Evolutionary conservation across 1,140 invertebrate species (phyloP).

Genomic region (Aphelenchoides besseyi): DNA sequence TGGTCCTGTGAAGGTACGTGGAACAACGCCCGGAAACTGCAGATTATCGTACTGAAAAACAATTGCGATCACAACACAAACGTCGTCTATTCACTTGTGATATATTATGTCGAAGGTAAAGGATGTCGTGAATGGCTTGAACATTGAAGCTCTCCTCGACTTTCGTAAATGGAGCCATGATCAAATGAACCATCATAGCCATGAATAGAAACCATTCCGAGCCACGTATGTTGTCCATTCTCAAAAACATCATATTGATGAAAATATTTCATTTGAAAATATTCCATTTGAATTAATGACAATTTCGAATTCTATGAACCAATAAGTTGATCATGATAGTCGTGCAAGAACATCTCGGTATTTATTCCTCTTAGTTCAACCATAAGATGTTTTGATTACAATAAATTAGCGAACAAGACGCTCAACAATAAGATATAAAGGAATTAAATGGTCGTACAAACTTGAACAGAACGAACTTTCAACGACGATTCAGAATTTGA

Average conservation of each 20-base stretch:
- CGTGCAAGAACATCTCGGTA: too few relatives aligned
- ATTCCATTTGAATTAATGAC: too few relatives aligned
- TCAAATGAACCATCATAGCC: constrained; percentile 70
- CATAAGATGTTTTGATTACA: too few relatives aligned
- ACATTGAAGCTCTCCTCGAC: constrained; percentile 99
- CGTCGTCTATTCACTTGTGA: constrained; percentile 70
- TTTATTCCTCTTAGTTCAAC: too few relatives aligned
- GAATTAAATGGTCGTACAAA: too few relatives aligned
- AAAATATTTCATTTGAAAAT: too few relatives aligned
- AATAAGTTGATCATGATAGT: too few relatives aligned
- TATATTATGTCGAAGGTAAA: constrained; percentile 81
- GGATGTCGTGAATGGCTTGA: constrained; percentile 92
- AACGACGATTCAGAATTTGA: constrained; percentile 58
- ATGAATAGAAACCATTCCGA: constrained; percentile 54
- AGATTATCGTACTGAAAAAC: constrained; percentile 88
- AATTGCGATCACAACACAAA: constrained; percentile 9
- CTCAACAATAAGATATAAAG: too few relatives aligned
- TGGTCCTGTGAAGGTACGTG: constrained; percentile 89
- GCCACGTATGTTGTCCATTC: constrained; percentile 38
- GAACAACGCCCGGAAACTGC: constrained; percentile 96
- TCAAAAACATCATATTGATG: background rate
- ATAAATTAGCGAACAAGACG: too few relatives aligned
- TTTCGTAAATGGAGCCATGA: constrained; percentile 92
- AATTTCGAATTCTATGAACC: too few relatives aligned
- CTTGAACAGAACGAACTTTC: too few relatives aligned